A percentile compares a stretch with the other conserved stretches of the same genome.
Evolutionary conservation across 1,140 invertebrate species (phyloP).

Genomic region (Euura saliciscinereae): DNA sequence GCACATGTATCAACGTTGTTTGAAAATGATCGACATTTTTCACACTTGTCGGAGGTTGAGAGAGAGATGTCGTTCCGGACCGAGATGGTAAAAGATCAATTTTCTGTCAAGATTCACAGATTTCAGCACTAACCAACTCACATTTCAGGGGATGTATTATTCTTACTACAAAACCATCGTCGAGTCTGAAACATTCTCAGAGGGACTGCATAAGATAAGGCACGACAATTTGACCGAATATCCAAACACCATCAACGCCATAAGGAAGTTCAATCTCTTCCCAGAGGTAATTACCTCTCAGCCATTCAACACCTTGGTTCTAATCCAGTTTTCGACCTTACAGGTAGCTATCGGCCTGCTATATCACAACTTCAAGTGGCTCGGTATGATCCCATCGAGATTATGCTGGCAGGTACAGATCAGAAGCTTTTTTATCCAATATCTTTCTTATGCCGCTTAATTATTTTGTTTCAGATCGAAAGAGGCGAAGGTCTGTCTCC

Average conservation of each 20-base stretch:
- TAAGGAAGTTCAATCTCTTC: conserved; percentile 81
- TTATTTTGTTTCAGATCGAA: conserved; percentile 58
- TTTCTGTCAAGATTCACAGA: not conserved
- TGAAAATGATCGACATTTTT: conserved; percentile 83
- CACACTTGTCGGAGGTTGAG: conserved; percentile 81
- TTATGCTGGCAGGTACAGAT: conserved; percentile 51
- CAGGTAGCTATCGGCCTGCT: conserved; percentile 66
- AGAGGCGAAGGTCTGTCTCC: conserved; percentile 67
- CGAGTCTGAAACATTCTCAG: conserved; percentile 67
- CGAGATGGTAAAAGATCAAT: conserved; percentile 70
- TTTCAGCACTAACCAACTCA: conserved; percentile 4
- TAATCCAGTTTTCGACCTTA: conserved; percentile 19
- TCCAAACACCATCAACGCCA: conserved; percentile 78
- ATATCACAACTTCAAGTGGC: conserved; percentile 60
- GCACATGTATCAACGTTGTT: conserved; percentile 76
- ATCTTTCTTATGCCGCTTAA: not conserved
- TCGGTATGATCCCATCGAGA: conserved; percentile 47
- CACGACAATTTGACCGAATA: conserved; percentile 81
- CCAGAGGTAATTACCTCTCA: conserved; percentile 70
- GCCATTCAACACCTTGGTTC: not conserved
- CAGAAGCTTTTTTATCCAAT: not conserved
- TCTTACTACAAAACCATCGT: conserved; percentile 85
- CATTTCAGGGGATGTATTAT: conserved; percentile 81
- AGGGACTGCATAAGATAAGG: conserved; percentile 70
- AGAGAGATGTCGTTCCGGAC: conserved; percentile 82